Evolutionary conservation across 1,140 invertebrate genomes (phyloP).

Genomic region (Drosophila orosa): DNA sequence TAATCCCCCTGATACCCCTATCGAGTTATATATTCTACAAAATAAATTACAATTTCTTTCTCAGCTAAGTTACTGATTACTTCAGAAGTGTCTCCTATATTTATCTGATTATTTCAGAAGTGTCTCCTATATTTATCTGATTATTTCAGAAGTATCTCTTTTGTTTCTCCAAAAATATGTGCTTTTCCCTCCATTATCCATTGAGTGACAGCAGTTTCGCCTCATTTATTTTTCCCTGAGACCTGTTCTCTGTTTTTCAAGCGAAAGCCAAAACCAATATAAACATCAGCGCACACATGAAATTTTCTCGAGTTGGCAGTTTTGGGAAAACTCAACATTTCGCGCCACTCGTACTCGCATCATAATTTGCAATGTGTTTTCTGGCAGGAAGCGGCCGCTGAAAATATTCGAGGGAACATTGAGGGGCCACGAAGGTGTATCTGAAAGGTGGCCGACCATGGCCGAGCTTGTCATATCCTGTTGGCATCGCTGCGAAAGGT

Average conservation of each 20-base stretch:
- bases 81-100: neutral
- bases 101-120: neutral
- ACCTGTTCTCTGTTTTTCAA: constrained; percentile 12
- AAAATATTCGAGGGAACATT: constrained; percentile 40
- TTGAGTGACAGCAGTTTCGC: constrained; percentile 11
- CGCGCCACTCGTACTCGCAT: constrained; percentile 23
- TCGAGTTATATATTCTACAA: neutral
- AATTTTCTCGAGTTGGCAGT: constrained; percentile 43
- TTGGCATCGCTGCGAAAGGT: constrained; percentile 59
- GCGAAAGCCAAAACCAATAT: constrained; percentile 31
- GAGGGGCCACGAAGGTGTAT: constrained; percentile 2
- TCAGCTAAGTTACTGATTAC: neutral
- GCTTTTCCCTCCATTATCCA: neutral
- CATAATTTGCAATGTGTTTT: constrained; percentile 67
- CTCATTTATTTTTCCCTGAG: neutral
- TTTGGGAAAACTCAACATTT: constrained; percentile 25
- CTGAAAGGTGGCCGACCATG: constrained; percentile 9
- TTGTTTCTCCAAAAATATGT: constrained; percentile 1
- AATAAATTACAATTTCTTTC: neutral
- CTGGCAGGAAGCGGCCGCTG: constrained; percentile 63
- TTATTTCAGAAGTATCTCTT: neutral
- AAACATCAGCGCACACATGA: constrained; percentile 32
- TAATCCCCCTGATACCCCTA: neutral
- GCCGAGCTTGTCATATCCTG: constrained; percentile 76
- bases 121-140: neutral